Evolutionary conservation across 2,888 invertebrate species (phyloP).

Genomic region (Thera obeliscata): DNA sequence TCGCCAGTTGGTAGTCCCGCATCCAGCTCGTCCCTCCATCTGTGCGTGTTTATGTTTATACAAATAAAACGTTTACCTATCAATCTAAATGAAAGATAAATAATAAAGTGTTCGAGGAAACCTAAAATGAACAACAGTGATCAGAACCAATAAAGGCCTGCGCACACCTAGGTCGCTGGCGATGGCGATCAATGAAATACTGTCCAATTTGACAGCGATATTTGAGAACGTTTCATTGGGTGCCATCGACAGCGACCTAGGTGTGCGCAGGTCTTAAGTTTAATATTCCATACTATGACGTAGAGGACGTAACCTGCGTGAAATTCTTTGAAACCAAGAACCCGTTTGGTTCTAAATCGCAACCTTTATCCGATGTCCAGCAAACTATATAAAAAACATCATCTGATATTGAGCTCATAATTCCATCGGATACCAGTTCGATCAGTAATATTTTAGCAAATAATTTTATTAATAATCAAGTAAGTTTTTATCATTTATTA

Average conservation of each 20-base stretch:
- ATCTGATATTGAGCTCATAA: constrained; percentile 26
- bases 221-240: no score
- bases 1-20: no score
- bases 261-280: neutral
- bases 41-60: no score
- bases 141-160: no score
- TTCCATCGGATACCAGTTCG: constrained; percentile 28
- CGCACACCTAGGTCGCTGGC: no score
- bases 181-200: no score
- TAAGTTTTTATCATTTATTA: constrained; percentile 11
- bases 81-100: neutral
- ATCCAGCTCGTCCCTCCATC: no score
- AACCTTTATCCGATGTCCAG: constrained; percentile 35
- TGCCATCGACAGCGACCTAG: no score
- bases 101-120: constrained; percentile 19
- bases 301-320: neutral
- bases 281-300: constrained; percentile 32
- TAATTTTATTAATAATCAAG: constrained; percentile 2
- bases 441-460: constrained; percentile 19
- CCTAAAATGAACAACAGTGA: constrained; percentile 1
- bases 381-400: constrained; percentile 43
- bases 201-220: no score
- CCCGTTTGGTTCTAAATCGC: constrained; percentile 37
- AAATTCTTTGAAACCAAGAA: constrained; percentile 40
- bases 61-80: neutral